Percentiles rank a stretch among this genome's conserved stretches.
Conservation (phyloP, 2,888 invertebrate species). For the Chrysolina haemoptera region DNA sequence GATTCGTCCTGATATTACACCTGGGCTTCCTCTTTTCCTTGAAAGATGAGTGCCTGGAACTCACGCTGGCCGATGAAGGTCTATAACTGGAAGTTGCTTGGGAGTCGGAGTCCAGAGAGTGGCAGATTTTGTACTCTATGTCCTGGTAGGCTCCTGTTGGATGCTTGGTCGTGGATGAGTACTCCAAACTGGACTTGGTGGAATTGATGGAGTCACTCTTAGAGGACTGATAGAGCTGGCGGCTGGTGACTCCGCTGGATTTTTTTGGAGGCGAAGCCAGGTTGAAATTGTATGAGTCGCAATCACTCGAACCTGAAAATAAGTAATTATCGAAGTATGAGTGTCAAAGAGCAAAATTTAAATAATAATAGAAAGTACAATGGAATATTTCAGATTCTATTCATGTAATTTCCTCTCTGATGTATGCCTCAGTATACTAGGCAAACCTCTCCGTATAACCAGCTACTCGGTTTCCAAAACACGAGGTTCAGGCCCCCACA, state of each 20-base stretch:
- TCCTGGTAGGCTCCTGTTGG: conserved; percentile 66
- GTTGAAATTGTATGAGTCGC: conserved; percentile 63
- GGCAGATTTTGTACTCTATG: conserved; percentile 68
- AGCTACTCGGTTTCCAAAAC: too few relatives aligned
- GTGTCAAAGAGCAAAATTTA: too few relatives aligned
- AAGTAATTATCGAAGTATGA: neutral
- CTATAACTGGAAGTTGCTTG: conserved; percentile 59
- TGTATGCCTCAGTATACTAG: too few relatives aligned
- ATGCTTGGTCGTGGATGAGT: conserved; percentile 65
- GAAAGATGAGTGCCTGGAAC: conserved; percentile 64
- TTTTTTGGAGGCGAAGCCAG: conserved; percentile 64
- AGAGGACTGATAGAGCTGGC: conserved; percentile 64
- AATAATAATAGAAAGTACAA: too few relatives aligned
- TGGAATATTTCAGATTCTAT: too few relatives aligned
- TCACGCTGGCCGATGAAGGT: conserved; percentile 55
- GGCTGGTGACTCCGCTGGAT: conserved; percentile 56
- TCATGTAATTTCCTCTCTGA: too few relatives aligned
- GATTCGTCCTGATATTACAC: conserved; percentile 75
- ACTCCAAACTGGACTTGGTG: conserved; percentile 66
- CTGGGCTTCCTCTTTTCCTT: conserved; percentile 65
- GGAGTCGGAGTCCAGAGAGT: conserved; percentile 65
- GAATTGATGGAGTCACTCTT: conserved; percentile 65
- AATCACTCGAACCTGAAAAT: conserved; percentile 57
- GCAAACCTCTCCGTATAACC: too few relatives aligned
- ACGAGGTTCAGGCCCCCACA: too few relatives aligned